Evolutionary conservation across 2,888 invertebrate species (phyloP).

Genomic region (Zygothrica quintamaculata): DNA sequence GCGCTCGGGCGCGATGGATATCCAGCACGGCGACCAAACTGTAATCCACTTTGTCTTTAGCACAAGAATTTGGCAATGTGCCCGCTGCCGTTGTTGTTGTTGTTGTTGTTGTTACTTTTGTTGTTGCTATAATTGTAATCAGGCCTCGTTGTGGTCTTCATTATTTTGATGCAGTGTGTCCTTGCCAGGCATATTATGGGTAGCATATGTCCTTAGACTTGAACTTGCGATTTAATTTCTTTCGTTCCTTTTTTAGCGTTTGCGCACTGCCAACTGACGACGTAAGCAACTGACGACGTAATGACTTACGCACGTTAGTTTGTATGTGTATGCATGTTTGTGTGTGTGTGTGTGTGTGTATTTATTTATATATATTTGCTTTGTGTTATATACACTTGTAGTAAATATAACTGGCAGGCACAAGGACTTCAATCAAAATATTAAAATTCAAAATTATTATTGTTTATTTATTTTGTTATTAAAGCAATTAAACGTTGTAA

Average conservation of each 20-base stretch:
- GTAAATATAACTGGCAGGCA: constrained; percentile 41
- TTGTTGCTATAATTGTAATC: constrained; percentile 41
- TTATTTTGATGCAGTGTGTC: constrained; percentile 38
- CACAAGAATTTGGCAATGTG: constrained; percentile 22
- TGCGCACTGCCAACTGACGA: constrained; percentile 66
- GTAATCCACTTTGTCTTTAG: constrained; percentile 10
- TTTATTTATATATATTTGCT: constrained; percentile 31
- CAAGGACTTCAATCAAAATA: constrained; percentile 73
- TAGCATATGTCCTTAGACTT: constrained; percentile 75
- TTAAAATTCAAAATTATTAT: not conserved
- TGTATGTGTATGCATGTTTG: constrained; percentile 23
- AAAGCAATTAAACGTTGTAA: not conserved
- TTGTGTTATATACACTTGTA: constrained; percentile 29
- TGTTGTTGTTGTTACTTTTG: constrained; percentile 25
- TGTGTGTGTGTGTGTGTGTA: constrained; percentile 21
- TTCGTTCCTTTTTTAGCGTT: constrained; percentile 36
- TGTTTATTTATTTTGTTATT: not conserved
- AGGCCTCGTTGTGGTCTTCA: constrained; percentile 47
- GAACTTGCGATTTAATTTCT: constrained; percentile 55
- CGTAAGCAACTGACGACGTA: constrained; percentile 73
- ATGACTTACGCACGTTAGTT: constrained; percentile 71
- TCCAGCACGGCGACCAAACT: constrained; percentile 81
- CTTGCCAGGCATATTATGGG: constrained; percentile 23
- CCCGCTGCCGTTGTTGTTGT: constrained; percentile 15
- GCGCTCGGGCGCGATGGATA: constrained; percentile 73